Conservation (phyloP, 1,140 invertebrate genomes). For the Caenorhabditis inopinata region DNA sequence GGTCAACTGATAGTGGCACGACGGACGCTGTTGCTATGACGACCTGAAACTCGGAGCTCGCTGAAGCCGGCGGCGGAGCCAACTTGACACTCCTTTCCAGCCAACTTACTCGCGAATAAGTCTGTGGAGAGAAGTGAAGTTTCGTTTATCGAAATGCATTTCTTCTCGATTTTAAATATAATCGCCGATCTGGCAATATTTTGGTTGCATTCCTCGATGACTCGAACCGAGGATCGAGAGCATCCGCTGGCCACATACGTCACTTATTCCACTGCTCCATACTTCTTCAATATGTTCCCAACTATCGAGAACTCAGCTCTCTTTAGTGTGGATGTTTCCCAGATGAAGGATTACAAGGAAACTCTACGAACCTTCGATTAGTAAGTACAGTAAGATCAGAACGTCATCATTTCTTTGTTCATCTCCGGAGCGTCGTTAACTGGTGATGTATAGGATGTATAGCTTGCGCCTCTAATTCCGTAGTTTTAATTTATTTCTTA, state of each 20-base stretch:
- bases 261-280: not conserved
- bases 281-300: constrained; percentile 17
- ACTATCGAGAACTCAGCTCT: constrained; percentile 3
- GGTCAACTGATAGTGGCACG: constrained; percentile 3
- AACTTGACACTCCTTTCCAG: not conserved
- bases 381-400: not conserved
- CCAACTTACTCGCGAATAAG: not conserved
- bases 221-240: not conserved
- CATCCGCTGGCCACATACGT: not conserved
- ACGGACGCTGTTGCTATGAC: not conserved
- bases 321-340: not conserved
- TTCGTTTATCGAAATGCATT: not conserved
- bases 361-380: not conserved
- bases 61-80: not conserved
- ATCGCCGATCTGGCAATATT: constrained; percentile 20
- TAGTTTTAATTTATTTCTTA: too few relatives aligned
- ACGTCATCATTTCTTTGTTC: not conserved
- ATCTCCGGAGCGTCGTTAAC: too few relatives aligned
- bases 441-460: too few relatives aligned
- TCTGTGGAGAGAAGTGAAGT: not conserved
- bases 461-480: too few relatives aligned
- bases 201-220: constrained; percentile 3
- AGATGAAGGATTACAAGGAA: not conserved
- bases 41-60: not conserved
- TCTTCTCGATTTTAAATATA: constrained; percentile 1